Percentiles rank a stretch among this genome's conserved stretches.
These are phyloP conservation scores for Ceratotherium simum DNA, from an alignment of 2,113 vertebrate species.

Conservation along the genomic window DNA sequence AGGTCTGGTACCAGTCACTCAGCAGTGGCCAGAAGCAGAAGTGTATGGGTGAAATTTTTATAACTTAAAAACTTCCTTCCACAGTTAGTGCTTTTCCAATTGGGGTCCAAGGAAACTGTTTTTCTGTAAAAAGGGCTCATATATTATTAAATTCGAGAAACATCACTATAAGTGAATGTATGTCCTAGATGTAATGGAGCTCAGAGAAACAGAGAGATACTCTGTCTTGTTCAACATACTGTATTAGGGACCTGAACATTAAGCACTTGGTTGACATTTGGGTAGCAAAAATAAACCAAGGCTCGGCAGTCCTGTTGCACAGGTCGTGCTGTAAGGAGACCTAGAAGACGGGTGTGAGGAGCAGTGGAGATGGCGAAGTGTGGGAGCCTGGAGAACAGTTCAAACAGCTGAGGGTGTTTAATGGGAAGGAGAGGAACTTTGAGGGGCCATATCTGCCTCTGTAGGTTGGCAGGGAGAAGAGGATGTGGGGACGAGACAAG, in stretches of 20 bases:
- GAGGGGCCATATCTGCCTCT: neutral
- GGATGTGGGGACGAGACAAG: neutral
- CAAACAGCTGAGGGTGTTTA: no score
- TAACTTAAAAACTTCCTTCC: neutral
- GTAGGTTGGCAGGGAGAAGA: no score
- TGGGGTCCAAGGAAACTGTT: neutral
- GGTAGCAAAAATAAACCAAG: neutral
- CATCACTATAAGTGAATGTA: neutral
- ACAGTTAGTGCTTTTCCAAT: neutral
- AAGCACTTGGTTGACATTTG: neutral
- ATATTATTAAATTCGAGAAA: neutral
- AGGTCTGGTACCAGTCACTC: neutral
- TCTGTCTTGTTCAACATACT: fast-evolving
- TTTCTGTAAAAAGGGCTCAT: neutral
- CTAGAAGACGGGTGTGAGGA: neutral
- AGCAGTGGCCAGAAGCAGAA: neutral
- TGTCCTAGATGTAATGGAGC: neutral
- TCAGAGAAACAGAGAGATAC: fast-evolving
- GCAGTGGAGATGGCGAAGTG: fast-evolving
- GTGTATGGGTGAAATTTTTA: neutral
- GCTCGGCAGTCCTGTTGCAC: neutral
- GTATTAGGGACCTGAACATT: neutral
- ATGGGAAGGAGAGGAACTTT: neutral
- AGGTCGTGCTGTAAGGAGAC: no score
- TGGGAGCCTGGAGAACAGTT: neutral